Base-by-base conservation (phyloP, 2,797 vertebrate genomes). In the Molossus molossus region DNA sequence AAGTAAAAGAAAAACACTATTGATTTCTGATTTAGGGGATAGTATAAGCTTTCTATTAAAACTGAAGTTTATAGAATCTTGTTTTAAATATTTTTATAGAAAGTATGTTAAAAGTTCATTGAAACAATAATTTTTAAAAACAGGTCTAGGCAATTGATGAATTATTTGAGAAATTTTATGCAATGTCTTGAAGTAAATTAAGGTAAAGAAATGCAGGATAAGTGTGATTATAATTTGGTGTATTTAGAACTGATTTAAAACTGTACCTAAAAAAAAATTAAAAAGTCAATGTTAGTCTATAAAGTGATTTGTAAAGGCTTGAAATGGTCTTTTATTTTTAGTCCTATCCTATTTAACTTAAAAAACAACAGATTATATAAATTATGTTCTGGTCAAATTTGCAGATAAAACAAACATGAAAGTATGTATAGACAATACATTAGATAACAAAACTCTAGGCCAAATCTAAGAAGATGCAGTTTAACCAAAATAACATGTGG, bases 301-400 rank as follows among this genome's bases (percentile, higher is more conserved):
- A 79, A 91, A 13, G 13, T 93, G 57, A 90, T 55, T 92, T 96
- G 48, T 90, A 92, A 91, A 85, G 11, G 27, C n/a, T 76, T 77
- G 3, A 5, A 77, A 29, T 6, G 40, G 14, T 5, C 18, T 48
- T 82, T 72, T 72, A 73, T 48, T 87, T 96, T 94, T 84, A 92
- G 37, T 53, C 15, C 21, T 45, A 0, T 53, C 15, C 21, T 45
- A 0, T 69, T 93, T 53, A 91, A 29, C 1, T 27, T 95, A 90
- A 21, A 69, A 69, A 67, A 69, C 40, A 94, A 60, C 33, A 92
- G 76, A 92, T 64, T 23, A 73, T 15, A 62, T 50, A 77, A 72
- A 29, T 48, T 33, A 12, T 25, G 82, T 79, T 76, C 40, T 70
- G n/a, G 21, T 76, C 18, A 90, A 45, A 88, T 58, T 33, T 87